Evolutionary conservation across 30 jellyfish, hydroid and myxozoan species (phyloP).

Genomic region (Turritopsis dohrnii): DNA sequence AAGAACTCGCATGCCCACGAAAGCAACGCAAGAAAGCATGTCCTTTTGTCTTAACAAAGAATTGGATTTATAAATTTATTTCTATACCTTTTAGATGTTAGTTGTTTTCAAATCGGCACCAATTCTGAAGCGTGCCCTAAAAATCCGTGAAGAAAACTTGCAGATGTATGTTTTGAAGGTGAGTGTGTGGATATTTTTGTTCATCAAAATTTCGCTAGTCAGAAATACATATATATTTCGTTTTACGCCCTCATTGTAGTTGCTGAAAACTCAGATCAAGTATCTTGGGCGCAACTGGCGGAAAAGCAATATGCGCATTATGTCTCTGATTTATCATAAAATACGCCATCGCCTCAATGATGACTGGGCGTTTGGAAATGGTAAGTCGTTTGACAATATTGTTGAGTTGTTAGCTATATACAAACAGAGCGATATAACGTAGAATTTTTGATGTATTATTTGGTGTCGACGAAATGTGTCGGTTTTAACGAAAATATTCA

Average conservation of each 20-base stretch:
- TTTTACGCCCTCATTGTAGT: slow-evolving; percentile 24
- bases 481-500: no score
- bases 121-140: slow-evolving; percentile 80
- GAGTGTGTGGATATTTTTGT: neutral
- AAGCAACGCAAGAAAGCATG: no score
- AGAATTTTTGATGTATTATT: no score
- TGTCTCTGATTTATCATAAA: slow-evolving; percentile 87
- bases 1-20: no score
- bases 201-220: neutral
- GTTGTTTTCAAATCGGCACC: slow-evolving; percentile 98
- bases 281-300: slow-evolving; percentile 98
- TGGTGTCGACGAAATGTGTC: no score
- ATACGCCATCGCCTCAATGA: slow-evolving; percentile 90
- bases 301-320: slow-evolving; percentile 86
- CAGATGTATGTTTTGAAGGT: slow-evolving; percentile 90
- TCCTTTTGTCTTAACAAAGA: no score
- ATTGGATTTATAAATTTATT: no score
- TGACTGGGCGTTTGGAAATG: slow-evolving; percentile 99
- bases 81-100: slow-evolving; percentile 92
- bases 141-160: slow-evolving; percentile 78
- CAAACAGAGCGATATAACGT: no score
- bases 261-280: slow-evolving; percentile 80
- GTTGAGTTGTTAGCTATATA: no score
- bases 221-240: neutral
- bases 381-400: slow-evolving; percentile 56